Percentiles rank a stretch among this genome's conserved stretches.
phyloP scores from a whole-genome alignment of 2,113 vertebrate species.

The Cettia cetti region DNA sequence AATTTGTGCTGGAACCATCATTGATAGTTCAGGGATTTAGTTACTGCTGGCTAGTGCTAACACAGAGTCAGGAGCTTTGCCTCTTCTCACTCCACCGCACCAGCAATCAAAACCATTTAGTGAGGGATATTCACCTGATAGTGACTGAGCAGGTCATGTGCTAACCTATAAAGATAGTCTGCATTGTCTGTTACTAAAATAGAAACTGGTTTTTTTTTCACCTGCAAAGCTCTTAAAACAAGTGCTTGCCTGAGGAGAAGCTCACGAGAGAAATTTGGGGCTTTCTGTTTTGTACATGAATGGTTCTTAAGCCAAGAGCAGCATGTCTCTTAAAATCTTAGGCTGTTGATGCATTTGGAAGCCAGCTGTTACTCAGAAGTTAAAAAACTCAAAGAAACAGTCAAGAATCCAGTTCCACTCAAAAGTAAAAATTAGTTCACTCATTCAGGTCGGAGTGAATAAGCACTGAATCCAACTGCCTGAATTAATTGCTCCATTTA shows the following conservation, averaged over 20 bases:
- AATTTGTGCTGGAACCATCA: not conserved
- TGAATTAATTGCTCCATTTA: not conserved
- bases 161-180: not conserved
- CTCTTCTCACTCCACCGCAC: not conserved
- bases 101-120: not conserved
- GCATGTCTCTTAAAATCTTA: not conserved
- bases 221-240: not conserved
- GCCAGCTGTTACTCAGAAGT: not conserved
- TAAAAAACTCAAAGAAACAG: not conserved
- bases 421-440: not conserved
- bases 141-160: not conserved
- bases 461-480: not conserved
- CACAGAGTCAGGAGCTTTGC: not conserved
- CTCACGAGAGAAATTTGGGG: fast-evolving
- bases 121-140: not conserved
- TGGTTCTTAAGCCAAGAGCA: not conserved
- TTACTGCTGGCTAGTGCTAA: not conserved
- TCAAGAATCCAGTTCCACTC: not conserved
- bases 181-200: not conserved
- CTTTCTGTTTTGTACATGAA: not conserved
- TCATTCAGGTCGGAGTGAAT: not conserved
- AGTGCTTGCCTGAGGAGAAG: not conserved
- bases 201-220: not conserved
- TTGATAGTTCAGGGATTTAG: not conserved
- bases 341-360: not conserved